phyloP scores from a whole-genome alignment of 2,797 vertebrate species.

The Falco concolor region DNA sequence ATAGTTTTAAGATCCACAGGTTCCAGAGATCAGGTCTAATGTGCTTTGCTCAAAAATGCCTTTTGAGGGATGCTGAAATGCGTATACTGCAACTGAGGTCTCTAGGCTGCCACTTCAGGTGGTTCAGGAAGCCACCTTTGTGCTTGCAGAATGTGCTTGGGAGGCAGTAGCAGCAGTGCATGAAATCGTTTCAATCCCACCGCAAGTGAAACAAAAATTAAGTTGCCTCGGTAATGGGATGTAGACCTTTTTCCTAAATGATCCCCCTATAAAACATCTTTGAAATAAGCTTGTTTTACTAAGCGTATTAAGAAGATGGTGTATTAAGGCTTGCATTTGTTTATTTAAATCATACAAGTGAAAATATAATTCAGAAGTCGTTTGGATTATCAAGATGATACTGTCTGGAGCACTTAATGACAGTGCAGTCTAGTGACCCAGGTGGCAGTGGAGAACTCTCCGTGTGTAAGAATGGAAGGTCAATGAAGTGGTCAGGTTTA shows the following conservation, averaged over 20 bases:
- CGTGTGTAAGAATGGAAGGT: not conserved
- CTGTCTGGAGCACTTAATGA: not conserved
- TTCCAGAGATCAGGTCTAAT: not conserved
- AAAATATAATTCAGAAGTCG: not conserved
- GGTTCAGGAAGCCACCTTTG: not conserved
- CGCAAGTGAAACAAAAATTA: not conserved
- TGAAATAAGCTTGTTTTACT: not conserved
- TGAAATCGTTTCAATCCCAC: not conserved
- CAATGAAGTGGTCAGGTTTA: not conserved
- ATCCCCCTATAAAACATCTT: not conserved
- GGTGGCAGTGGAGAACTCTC: not conserved
- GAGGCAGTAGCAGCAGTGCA: not conserved
- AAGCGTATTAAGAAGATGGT: not conserved
- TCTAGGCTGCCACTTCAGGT: not conserved
- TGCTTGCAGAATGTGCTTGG: not conserved
- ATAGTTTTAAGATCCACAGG: not conserved
- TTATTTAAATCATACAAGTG: not conserved
- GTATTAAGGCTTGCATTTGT: not conserved
- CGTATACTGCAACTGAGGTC: not conserved
- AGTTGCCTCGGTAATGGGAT: not conserved
- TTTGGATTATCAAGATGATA: not conserved
- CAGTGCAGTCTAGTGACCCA: not conserved
- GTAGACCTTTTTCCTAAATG: not conserved
- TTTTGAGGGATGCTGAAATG: not conserved
- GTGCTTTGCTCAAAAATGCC: not conserved